Evolutionary conservation across 2,797 vertebrate species (phyloP), one percentile per base, ranked within the genome.

Genomic region (Columba guinea): DNA sequence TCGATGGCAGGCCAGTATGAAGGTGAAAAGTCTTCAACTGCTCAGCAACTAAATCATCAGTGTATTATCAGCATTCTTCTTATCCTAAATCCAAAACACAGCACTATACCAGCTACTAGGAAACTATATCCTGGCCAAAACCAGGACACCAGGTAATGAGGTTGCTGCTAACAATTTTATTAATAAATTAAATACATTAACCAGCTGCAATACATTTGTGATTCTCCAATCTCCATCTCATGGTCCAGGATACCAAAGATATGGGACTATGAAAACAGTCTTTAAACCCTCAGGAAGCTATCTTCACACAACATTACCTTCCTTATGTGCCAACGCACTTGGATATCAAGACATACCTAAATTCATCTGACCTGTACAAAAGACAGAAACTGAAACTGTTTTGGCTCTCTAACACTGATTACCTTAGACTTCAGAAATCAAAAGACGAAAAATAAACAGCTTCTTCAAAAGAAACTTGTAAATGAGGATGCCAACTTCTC

Each of bases 381-480:
- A 89, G 37, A 80, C 24, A 93, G 37, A 87, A 81, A 24, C 9
- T 8, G 68, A 93, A 73, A 58, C 27, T 49, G 13, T 53, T 94
- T 59, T 69, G 46, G 41, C 56, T 86, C 26, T 71, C 81, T 62
- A 86, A 68, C n/a, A 48, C 48, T 30, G 79, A 87, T 84, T 84
- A 83, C 51, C 79, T 94, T 82, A 63, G 44, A 84, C 49, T 88
- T 84, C 63, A 89, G 60, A 74, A 92, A 91, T 73, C 60, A 88
- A 86, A 92, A 73, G 84, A 58, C 44, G 84, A 75, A 78, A 92
- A 70, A 92, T 58, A 87, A 93, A 81, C 69, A 94, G 58, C 30
- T 81, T 75, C 62, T 87, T 92, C 87, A 90, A 96, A 96, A 91
- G 87, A 89, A 95, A 84, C 69, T 83, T 89, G 71, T 90, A 95